Conservation (phyloP, 2,113 vertebrate genomes). For the Acanthisitta chloris region DNA sequence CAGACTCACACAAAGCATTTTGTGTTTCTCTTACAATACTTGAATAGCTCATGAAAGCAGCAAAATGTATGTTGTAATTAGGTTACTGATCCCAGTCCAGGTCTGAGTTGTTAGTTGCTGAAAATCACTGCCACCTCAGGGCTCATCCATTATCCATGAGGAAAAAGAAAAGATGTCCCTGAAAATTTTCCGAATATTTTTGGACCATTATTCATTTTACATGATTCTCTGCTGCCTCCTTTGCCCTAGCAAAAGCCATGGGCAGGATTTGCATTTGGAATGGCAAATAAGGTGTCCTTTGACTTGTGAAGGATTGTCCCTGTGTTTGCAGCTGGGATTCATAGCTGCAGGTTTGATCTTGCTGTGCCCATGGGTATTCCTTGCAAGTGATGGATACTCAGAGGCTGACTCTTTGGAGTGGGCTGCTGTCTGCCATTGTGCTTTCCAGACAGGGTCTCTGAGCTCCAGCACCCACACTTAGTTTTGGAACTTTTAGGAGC, state of each 20-base stretch:
- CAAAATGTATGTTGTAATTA: background rate
- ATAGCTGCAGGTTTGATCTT: background rate
- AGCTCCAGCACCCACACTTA: background rate
- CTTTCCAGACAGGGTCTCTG: background rate
- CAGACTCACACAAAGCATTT: background rate
- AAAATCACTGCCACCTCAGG: background rate
- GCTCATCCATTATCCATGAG: constrained; percentile 32
- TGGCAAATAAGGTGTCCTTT: background rate
- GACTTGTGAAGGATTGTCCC: background rate
- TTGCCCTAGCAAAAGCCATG: background rate
- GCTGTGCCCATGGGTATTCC: background rate
- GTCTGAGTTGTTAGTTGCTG: constrained; percentile 1
- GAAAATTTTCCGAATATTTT: constrained; percentile 24
- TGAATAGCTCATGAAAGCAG: background rate
- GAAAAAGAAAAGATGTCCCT: background rate
- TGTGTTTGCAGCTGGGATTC: background rate
- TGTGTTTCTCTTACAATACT: background rate
- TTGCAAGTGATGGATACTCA: background rate
- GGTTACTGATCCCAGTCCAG: background rate
- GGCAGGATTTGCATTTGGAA: background rate
- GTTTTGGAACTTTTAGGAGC: background rate
- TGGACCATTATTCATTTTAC: constrained; percentile 9
- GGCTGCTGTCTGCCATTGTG: background rate
- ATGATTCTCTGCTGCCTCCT: constrained; percentile 8
- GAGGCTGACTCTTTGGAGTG: background rate